Evolutionary conservation across 2,113 vertebrate species (phyloP).

Genomic region (Psittacara wagleri): DNA sequence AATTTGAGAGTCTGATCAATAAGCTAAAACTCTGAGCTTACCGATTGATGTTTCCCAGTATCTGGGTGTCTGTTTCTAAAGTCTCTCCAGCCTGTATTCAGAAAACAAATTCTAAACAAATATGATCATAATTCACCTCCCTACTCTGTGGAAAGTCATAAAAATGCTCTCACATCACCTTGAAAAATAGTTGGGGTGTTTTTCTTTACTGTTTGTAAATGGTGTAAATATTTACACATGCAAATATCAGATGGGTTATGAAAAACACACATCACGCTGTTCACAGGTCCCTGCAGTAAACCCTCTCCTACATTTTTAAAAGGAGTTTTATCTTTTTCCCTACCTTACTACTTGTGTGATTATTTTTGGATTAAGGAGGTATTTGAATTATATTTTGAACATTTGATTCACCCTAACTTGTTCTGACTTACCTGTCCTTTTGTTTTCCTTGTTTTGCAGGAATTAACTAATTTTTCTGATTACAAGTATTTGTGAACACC

Average conservation of each 20-base stretch:
- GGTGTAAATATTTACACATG: not conserved
- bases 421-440: not conserved
- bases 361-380: not conserved
- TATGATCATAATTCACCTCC: not conserved
- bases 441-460: not conserved
- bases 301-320: not conserved
- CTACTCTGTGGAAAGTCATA: not conserved
- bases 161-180: not conserved
- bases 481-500: not conserved
- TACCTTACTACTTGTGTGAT: not conserved
- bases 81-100: not conserved
- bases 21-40: not conserved
- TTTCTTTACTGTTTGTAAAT: not conserved
- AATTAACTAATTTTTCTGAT: not conserved
- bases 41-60: not conserved
- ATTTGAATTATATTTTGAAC: not conserved
- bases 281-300: not conserved
- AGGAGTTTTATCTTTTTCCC: not conserved
- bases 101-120: not conserved
- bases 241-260: not conserved
- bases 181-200: not conserved
- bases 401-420: not conserved
- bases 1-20: not conserved
- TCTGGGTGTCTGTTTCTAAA: not conserved
- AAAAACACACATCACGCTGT: not conserved